Base-by-base conservation (phyloP, 2,888 invertebrate genomes). In the Phyto melanocephala region DNA sequence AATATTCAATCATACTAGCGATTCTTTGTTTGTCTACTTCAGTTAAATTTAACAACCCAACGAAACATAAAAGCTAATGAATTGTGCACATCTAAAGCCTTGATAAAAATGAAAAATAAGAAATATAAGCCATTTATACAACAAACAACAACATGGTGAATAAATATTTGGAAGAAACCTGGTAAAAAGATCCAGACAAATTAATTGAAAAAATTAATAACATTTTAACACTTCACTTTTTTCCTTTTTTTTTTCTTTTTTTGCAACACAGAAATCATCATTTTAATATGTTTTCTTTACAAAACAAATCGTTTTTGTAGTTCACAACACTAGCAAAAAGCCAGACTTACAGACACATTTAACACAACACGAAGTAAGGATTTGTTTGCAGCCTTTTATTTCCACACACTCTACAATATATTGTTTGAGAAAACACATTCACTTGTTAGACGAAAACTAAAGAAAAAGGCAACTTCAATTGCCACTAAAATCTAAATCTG, bases 271-370 rank as follows among this genome's bases (percentile, higher is more conserved):
- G 47, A 75, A 76, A 72, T 78, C 60, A 54, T 82, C 70, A 79
- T 82, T 75, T 70, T 65, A 79, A 70, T 79, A 75, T 67, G 50
- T 82, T 78, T 68, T 65, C 62, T 71, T 37, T 28, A 28, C 6
- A 28, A 28, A 75, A 82, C 79, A 82, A 82, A 82, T 82, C 71
- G 79, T 60, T 76, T 79, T 79, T 82, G 60, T 82, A 71, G 82
- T 79, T 54, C 75, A 62, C 67, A 56, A 35, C 33, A 47, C 35
- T 54, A 47, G 42, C 54, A 54, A 45, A 74, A n/a, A 60, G 45
- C 15, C 28, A 47, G 11, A 75, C 45, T 22, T 11, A 22, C 50
- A 10, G 2, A 78, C 4, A 5, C 6, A 28, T 28, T 5, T 3
- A 28, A 28, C 4, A 28, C 4, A 28, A 3, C 3, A 28, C 6